Percentiles rank a stretch among this genome's conserved stretches.
Conservation (phyloP, 2,888 invertebrate genomes). For the Apamea anceps region DNA sequence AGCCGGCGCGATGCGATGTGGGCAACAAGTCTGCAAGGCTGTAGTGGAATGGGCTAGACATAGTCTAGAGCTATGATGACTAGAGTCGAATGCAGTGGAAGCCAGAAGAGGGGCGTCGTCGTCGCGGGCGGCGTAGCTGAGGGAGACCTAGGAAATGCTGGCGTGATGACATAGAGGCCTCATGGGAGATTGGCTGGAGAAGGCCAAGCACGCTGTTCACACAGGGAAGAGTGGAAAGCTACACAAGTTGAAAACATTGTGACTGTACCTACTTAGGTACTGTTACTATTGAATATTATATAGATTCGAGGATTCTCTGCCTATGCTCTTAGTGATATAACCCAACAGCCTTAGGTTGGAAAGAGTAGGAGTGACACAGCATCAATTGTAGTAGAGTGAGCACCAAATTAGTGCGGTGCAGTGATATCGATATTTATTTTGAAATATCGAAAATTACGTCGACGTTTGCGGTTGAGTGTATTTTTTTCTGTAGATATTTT, state of each 20-base stretch:
- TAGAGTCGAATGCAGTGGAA: not conserved
- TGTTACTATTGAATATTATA: no score
- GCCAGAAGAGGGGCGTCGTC: not conserved
- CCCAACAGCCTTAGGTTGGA: not conserved
- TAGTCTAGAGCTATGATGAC: not conserved
- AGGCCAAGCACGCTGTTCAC: no score
- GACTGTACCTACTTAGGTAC: no score
- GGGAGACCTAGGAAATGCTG: not conserved
- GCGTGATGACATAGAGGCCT: not conserved
- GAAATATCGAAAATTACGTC: not conserved
- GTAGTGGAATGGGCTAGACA: not conserved
- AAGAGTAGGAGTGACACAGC: not conserved
- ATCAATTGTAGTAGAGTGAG: not conserved
- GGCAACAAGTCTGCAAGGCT: not conserved
- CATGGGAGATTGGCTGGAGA: not conserved
- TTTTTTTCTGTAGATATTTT: not conserved
- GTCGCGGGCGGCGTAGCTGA: not conserved
- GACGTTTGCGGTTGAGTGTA: not conserved
- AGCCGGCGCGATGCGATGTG: no score
- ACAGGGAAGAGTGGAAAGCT: no score
- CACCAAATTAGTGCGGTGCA: not conserved
- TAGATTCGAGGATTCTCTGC: not conserved
- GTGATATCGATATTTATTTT: not conserved
- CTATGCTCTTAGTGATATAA: not conserved
- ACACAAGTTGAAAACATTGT: not conserved